Conservation (phyloP, 2,888 invertebrate genomes). For the Mythimna lalbum region DNA sequence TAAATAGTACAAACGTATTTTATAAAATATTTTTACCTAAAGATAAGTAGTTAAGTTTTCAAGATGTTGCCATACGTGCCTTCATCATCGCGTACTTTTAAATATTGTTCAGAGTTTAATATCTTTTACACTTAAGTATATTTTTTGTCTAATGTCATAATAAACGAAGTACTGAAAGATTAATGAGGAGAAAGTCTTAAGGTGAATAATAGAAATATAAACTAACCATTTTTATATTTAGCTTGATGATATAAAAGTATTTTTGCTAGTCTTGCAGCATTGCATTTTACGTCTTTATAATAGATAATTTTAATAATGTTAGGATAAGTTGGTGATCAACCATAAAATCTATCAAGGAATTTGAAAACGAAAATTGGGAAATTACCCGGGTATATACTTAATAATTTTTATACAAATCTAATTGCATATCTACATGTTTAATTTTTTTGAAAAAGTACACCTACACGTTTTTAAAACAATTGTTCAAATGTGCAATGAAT, state of each 20-base stretch:
- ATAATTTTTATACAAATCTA: too few relatives aligned
- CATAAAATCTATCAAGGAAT: neutral
- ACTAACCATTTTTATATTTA: constrained; percentile 26
- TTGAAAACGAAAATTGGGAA: neutral
- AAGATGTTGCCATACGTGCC: constrained; percentile 39
- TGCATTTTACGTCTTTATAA: constrained; percentile 43
- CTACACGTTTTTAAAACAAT: neutral
- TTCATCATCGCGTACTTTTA: constrained; percentile 20
- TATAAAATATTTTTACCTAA: constrained; percentile 5
- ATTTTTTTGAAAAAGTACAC: neutral
- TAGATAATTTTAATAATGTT: constrained; percentile 3
- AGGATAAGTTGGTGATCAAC: neutral
- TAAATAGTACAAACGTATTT: constrained; percentile 50
- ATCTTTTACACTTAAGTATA: neutral
- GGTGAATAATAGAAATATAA: constrained; percentile 11
- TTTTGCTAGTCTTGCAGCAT: constrained; percentile 56
- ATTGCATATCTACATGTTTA: too few relatives aligned
- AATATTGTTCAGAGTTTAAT: constrained; percentile 8
- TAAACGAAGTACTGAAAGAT: constrained; percentile 1
- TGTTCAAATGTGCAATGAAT: constrained; percentile 23
- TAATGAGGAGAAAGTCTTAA: neutral
- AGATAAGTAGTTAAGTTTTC: constrained; percentile 21
- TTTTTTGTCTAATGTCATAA: too few relatives aligned
- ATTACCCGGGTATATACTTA: neutral
- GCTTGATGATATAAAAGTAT: constrained; percentile 21